Conservation (phyloP, 2,113 vertebrate genomes). For the Crotalus viridis region DNA sequence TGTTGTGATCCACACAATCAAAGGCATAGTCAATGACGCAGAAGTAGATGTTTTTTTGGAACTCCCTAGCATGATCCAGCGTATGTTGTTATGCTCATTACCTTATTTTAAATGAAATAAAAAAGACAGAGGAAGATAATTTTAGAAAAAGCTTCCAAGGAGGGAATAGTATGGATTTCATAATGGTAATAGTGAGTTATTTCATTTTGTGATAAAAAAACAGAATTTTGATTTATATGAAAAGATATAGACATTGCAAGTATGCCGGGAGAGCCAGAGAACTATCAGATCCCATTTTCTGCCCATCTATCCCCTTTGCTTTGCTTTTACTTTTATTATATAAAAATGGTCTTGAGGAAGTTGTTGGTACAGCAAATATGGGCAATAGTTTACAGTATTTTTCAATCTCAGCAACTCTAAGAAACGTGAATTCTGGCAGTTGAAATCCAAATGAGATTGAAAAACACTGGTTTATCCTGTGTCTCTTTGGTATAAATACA, state of each 20-base stretch:
- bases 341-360: not conserved
- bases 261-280: not conserved
- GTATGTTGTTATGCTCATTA: not conserved
- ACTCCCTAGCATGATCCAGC: no score
- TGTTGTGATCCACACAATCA: no score
- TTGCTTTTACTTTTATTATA: not conserved
- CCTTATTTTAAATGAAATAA: not conserved
- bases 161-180: not conserved
- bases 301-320: not conserved
- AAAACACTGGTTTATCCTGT: constrained; percentile 9
- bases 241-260: not conserved
- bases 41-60: no score
- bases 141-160: not conserved
- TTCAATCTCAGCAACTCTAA: not conserved
- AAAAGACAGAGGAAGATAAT: not conserved
- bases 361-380: not conserved
- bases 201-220: not conserved
- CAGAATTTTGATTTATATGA: not conserved
- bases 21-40: no score
- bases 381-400: not conserved
- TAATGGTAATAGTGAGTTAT: not conserved
- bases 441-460: not conserved
- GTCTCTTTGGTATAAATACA: constrained; percentile 43
- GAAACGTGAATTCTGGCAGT: not conserved
- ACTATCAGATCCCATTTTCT: not conserved